These are phyloP conservation scores for Elanoides forficatus DNA, from an alignment of 2,113 vertebrate genomes.

Conservation along the genomic window DNA sequence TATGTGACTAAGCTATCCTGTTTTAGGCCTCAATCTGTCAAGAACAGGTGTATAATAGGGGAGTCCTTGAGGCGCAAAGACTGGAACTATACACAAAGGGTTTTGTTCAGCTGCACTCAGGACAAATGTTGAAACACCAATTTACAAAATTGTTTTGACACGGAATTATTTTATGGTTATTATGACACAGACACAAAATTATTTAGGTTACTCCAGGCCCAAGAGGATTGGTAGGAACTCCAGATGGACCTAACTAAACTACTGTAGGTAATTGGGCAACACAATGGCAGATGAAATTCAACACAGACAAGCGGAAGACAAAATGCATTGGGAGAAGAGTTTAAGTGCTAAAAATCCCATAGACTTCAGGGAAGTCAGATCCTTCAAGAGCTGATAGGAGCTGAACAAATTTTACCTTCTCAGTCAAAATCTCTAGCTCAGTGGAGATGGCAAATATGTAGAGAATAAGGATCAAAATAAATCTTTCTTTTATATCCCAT, in stretches of 20 bases:
- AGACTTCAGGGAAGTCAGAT: neutral
- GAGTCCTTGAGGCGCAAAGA: slow-evolving; percentile 70
- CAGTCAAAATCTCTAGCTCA: neutral
- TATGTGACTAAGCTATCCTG: slow-evolving; percentile 68
- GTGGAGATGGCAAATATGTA: neutral
- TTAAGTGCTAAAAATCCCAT: neutral
- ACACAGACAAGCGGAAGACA: neutral
- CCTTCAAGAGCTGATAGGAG: neutral
- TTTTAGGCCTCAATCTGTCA: slow-evolving; percentile 76
- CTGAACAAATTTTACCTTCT: neutral
- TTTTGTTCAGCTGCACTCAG: slow-evolving; percentile 35
- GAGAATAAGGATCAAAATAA: neutral
- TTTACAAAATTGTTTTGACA: slow-evolving; percentile 65
- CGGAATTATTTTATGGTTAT: slow-evolving; percentile 55
- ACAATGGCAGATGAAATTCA: slow-evolving; percentile 43
- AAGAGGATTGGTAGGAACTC: slow-evolving; percentile 14
- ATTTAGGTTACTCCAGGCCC: neutral
- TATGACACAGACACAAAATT: slow-evolving; percentile 32
- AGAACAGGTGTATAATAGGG: slow-evolving; percentile 67
- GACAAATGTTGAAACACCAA: slow-evolving; percentile 54
- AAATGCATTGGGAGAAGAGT: slow-evolving; percentile 23
- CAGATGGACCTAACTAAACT: slow-evolving; percentile 12
- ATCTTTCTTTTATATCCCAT: neutral
- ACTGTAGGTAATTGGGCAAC: slow-evolving; percentile 23
- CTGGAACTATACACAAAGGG: slow-evolving; percentile 55